Evolutionary conservation across 2,113 vertebrate species (phyloP).

Genomic region (Salvelinus fontinalis): DNA sequence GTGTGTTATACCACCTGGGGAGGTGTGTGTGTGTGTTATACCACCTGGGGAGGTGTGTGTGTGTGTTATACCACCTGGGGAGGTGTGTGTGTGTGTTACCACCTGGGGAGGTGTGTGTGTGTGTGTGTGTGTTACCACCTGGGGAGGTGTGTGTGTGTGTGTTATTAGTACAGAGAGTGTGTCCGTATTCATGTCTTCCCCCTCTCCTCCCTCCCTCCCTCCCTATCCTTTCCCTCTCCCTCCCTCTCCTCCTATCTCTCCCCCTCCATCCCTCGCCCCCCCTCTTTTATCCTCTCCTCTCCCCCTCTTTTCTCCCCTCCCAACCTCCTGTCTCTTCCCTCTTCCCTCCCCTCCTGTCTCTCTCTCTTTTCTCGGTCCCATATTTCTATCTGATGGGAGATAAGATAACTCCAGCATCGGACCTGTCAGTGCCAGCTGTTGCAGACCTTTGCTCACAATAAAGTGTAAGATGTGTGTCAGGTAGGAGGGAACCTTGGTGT

Average conservation of each 20-base stretch:
- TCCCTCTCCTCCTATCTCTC: fast-evolving
- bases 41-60: no score
- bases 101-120: no score
- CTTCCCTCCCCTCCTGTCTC: neutral
- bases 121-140: no score
- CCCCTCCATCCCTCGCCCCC: fast-evolving
- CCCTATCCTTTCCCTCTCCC: fast-evolving
- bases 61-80: no score
- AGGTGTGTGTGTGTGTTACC: no score
- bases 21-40: no score
- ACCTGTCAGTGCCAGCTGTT: slow-evolving; percentile 77
- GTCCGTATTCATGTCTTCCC: no score
- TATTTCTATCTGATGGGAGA: slow-evolving; percentile 81
- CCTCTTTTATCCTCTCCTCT: no score
- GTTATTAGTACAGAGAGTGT: no score
- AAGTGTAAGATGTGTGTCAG: slow-evolving; percentile 71
- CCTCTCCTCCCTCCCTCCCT: no score
- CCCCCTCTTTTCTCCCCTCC: neutral
- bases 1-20: no score
- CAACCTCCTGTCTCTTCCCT: slow-evolving; percentile 25
- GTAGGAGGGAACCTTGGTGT: slow-evolving; percentile 58
- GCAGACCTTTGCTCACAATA: slow-evolving; percentile 82
- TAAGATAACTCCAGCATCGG: slow-evolving; percentile 73
- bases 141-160: no score
- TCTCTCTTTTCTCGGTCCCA: slow-evolving; percentile 59